A percentile compares a stretch with the other conserved stretches of the same genome.
Evolutionary conservation across 2,888 invertebrate genomes (phyloP).

Genomic region (Nephrotoma flavescens): DNA sequence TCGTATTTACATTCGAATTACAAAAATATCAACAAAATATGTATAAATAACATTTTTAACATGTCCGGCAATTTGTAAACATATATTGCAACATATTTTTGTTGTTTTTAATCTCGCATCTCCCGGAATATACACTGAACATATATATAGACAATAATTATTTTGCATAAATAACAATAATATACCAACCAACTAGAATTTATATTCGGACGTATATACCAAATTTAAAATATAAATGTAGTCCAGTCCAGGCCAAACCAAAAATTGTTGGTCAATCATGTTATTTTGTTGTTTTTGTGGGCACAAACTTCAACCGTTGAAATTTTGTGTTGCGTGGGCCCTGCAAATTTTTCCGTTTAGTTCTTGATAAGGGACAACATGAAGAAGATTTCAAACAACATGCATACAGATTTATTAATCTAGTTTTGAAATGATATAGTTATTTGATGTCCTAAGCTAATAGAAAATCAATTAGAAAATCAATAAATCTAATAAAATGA

Average conservation of each 20-base stretch:
- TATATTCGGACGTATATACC: not conserved
- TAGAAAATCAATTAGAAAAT: too few species aligned
- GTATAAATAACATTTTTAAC: slow-evolving; percentile 1
- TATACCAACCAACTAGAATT: not conserved
- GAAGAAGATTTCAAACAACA: too few species aligned
- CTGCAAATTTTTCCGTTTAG: too few species aligned
- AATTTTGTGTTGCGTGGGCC: too few species aligned
- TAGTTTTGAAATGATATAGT: too few species aligned
- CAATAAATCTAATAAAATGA: too few species aligned
- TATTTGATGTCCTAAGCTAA: too few species aligned
- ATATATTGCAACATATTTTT: not conserved
- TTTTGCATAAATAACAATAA: not conserved
- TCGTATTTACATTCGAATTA: not conserved
- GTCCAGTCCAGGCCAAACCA: not conserved
- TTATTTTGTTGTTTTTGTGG: not conserved
- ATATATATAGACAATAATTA: not conserved
- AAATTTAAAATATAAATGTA: not conserved
- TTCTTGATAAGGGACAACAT: too few species aligned
- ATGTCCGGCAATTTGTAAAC: slow-evolving; percentile 4
- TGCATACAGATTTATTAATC: too few species aligned
- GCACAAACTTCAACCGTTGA: too few species aligned
- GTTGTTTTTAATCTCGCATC: not conserved
- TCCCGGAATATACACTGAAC: not conserved
- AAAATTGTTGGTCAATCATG: not conserved
- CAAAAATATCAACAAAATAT: not conserved